A percentile compares a stretch with the other conserved stretches of the same genome.
These are phyloP conservation scores for Argentina silus DNA, from an alignment of 2,797 vertebrate species.

Conservation along the genomic window DNA sequence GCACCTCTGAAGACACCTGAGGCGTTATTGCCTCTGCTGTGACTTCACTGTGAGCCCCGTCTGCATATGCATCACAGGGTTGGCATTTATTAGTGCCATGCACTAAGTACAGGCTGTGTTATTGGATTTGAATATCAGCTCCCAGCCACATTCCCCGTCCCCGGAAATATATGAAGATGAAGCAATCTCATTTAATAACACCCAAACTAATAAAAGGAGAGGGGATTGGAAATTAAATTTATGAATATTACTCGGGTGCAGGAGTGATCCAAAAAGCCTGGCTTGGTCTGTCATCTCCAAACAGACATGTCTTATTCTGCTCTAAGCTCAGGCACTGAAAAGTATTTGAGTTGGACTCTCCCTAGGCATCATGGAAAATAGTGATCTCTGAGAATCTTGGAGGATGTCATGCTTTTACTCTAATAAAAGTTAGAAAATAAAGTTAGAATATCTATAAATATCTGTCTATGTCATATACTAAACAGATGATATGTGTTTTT, in stretches of 20 bases:
- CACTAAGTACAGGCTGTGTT: conserved; percentile 99
- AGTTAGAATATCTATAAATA: too few relatives aligned
- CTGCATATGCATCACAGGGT: conserved; percentile 94
- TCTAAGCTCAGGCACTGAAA: conserved; percentile 54
- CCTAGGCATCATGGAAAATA: conserved; percentile 18
- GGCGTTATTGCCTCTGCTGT: conserved; percentile 84
- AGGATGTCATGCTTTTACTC: conserved; percentile 32
- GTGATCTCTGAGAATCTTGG: conserved; percentile 16
- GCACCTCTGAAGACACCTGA: conserved; percentile 81
- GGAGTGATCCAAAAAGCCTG: conserved; percentile 88
- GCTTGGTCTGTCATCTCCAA: conserved; percentile 86
- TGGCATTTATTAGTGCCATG: conserved; percentile 99
- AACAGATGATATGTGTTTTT: background rate
- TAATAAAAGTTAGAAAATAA: background rate
- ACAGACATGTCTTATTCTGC: conserved; percentile 61
- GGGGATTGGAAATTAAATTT: conserved; percentile 99
- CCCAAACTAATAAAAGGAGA: conserved; percentile 99
- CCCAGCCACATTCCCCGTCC: conserved; percentile 89
- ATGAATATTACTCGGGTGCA: conserved; percentile 97
- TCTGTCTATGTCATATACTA: conserved; percentile 50
- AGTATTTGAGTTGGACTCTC: conserved; percentile 41
- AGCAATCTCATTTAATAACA: conserved; percentile 99
- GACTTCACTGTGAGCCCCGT: conserved; percentile 86
- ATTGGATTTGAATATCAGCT: conserved; percentile 99
- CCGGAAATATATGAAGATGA: conserved; percentile 99